Evolutionary conservation across 2,888 invertebrate genomes (phyloP), one percentile per base, ranked within the genome.

Genomic region (Hirtodrosophila cameraria): DNA sequence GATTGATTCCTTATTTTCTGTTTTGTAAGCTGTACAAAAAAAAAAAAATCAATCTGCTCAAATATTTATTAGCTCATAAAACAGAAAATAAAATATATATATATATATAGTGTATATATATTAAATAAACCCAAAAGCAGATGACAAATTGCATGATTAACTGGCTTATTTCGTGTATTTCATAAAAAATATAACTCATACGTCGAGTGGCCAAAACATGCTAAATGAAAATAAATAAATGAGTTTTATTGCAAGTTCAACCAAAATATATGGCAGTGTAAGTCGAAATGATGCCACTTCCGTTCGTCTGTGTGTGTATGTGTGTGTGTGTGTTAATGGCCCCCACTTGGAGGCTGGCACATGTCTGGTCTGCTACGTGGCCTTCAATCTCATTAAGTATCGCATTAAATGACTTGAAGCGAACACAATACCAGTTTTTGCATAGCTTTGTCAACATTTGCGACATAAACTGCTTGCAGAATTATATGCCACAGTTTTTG

Each of bases 201-300:
- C 57, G 57, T 23, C 58, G 30, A 52, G 61, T 74, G 59, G 33
- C 30, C 52, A 18, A 53, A 59, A 35, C 58, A 33, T 45, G 18
- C 65, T 62, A 75, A 85, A 81, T 79, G 79, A 73, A 82, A 82
- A 85, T 79, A 82, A 82, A 85, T 79, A 68, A 66, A 81, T 85
- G 70, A 53, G 41, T 53, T 61, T 41, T 61, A 71, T 70, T 41
- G 43, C 60, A 11, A 36, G 50, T 31, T 15, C 43, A 5, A 49
- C 20, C 30, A 50, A 45, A 54, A 78, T 68, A 77, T 81, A 81
- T 79, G 60, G 71, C 39, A 36, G 25, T 13, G 55, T 48, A 43
- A 64, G 74, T 25, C 42, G 9, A 30, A 23, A 8, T 30, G 72
- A 48, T 48, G 66, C 46, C 71, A 65, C n/a, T 35, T 23, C 30